Evolutionary conservation across 2,888 invertebrate genomes (phyloP).

Genomic region (Apamea epomidion): DNA sequence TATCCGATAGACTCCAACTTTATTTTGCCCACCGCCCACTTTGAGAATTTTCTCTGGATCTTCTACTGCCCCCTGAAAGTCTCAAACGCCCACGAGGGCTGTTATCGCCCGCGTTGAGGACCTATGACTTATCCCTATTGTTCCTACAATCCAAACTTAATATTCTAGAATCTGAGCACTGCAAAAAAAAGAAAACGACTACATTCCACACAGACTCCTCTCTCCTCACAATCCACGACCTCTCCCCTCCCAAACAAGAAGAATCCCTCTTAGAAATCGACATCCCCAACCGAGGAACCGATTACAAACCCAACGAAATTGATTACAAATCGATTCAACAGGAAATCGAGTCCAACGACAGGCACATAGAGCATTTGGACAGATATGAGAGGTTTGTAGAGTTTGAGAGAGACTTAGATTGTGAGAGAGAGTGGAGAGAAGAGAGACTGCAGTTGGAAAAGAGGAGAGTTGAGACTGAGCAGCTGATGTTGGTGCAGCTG

Average conservation of each 20-base stretch:
- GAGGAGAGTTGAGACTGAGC: slow-evolving; percentile 72
- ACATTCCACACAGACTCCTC: slow-evolving; percentile 78
- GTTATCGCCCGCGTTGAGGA: no score
- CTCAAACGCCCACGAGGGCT: no score
- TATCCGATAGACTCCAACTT: no score
- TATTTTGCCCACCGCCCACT: no score
- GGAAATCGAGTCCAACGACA: slow-evolving; percentile 51
- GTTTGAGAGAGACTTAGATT: slow-evolving; percentile 64
- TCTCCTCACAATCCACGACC: slow-evolving; percentile 75
- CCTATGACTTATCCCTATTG: no score
- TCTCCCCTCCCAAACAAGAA: slow-evolving; percentile 57
- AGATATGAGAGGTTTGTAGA: slow-evolving; percentile 61
- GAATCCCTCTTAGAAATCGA: slow-evolving; percentile 42
- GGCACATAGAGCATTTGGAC: slow-evolving; percentile 30
- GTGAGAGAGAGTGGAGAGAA: slow-evolving; percentile 61
- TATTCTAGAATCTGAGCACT: slow-evolving; percentile 69
- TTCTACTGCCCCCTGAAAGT: no score
- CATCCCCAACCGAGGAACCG: slow-evolving; percentile 27
- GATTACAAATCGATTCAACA: slow-evolving; percentile 51
- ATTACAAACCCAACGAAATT: slow-evolving; percentile 42
- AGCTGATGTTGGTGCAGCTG: slow-evolving; percentile 77
- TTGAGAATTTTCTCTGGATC: no score
- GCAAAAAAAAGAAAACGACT: slow-evolving; percentile 75
- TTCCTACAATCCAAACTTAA: not conserved
- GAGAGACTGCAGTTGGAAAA: slow-evolving; percentile 66